phyloP scores from a whole-genome alignment of 2,113 vertebrate genomes.

The Ceyx melanurus region DNA sequence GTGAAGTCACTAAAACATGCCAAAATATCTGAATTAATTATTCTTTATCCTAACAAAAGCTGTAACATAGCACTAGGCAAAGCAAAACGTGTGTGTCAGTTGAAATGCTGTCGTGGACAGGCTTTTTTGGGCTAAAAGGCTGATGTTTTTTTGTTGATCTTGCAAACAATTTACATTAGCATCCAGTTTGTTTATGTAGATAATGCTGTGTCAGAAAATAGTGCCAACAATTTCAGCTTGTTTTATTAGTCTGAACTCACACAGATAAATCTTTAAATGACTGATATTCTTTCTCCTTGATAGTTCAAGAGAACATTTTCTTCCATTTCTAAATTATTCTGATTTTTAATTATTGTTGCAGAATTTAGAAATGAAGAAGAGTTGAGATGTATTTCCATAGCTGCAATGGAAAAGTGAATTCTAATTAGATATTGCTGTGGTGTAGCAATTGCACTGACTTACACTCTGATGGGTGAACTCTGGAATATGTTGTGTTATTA shows the following conservation, averaged over 20 bases:
- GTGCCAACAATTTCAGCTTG: not conserved
- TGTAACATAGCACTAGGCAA: rapidly evolving
- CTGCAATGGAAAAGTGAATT: not conserved
- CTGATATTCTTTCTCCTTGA: not conserved
- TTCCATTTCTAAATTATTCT: not conserved
- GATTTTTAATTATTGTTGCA: not conserved
- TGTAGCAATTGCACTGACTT: not conserved
- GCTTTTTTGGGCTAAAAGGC: not conserved
- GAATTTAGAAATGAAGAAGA: not conserved
- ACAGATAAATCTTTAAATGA: not conserved
- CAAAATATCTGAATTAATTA: not conserved
- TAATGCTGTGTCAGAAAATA: not conserved
- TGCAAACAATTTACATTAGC: not conserved
- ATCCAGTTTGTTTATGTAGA: not conserved
- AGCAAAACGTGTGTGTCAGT: not conserved
- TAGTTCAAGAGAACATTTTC: not conserved
- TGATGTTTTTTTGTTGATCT: not conserved
- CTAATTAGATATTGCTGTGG: not conserved
- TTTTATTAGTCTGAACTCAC: not conserved
- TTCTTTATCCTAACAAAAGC: not conserved
- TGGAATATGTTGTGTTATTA: not conserved
- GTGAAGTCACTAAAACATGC: not conserved
- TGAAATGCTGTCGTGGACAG: not conserved
- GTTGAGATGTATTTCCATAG: not conserved
- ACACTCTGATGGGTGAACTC: not conserved